Percentiles rank a stretch among this genome's conserved stretches.
These are phyloP conservation scores for Disparrhopalites patrizii DNA, from an alignment of 2,888 invertebrate species.

Conservation along the genomic window DNA sequence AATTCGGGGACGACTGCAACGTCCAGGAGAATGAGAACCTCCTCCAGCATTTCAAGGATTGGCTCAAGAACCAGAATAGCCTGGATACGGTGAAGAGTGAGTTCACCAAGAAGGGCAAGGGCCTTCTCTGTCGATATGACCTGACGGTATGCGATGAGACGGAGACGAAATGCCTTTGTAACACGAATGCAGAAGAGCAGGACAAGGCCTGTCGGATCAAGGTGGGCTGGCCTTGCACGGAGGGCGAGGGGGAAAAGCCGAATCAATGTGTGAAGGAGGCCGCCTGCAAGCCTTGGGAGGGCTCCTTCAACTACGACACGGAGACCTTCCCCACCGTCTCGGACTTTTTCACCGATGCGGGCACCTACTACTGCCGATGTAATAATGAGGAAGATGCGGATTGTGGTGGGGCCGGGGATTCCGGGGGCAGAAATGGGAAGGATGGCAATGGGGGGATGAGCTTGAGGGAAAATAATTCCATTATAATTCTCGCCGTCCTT, in stretches of 20 bases:
- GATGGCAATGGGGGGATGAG: no score
- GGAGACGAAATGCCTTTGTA: background rate
- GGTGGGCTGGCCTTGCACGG: slow-evolving; percentile 12
- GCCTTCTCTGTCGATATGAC: slow-evolving; percentile 4
- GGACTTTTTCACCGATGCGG: slow-evolving; percentile 2
- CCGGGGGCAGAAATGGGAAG: no score
- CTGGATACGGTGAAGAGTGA: background rate
- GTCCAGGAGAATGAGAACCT: no score
- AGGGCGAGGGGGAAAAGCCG: background rate
- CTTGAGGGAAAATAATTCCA: no score
- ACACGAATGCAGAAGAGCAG: background rate
- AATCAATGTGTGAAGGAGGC: slow-evolving; percentile 3
- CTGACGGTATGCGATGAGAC: background rate
- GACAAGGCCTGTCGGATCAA: background rate
- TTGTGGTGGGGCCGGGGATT: background rate
- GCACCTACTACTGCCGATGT: slow-evolving; percentile 5
- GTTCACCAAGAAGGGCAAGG: background rate
- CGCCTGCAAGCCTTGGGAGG: background rate
- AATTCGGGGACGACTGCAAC: background rate
- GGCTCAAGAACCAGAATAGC: background rate
- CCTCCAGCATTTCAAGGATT: no score
- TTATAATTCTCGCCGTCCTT: no score
- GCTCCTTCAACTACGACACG: background rate
- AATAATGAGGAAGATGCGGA: background rate
- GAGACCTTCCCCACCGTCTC: background rate